phyloP scores from a whole-genome alignment of 2,797 vertebrate species.

The Lithobates sylvaticus region DNA sequence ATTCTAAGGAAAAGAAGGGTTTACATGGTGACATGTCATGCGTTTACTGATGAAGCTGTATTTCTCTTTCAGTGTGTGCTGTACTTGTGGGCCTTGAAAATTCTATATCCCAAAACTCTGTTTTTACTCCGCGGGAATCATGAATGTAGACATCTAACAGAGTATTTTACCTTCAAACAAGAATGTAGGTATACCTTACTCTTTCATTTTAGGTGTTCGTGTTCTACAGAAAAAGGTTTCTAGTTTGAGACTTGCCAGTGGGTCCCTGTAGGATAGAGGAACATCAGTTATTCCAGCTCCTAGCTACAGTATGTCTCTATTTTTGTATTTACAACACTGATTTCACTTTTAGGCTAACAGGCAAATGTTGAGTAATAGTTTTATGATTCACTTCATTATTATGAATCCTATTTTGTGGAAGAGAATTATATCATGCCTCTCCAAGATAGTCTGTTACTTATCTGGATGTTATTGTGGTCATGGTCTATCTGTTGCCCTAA shows the following conservation, averaged over 20 bases:
- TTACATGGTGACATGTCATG: not conserved
- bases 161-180: slow-evolving; percentile 99
- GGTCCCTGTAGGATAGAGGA: not conserved
- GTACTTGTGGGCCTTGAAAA: slow-evolving; percentile 94
- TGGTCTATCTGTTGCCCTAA: not conserved
- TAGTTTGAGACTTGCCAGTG: not conserved
- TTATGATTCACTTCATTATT: not conserved
- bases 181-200: slow-evolving; percentile 91
- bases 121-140: slow-evolving; percentile 99
- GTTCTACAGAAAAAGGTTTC: not conserved
- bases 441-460: not conserved
- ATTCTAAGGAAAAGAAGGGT: not conserved
- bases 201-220: not conserved
- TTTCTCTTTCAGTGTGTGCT: slow-evolving; percentile 84
- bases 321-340: not conserved
- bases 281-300: not conserved
- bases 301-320: not conserved
- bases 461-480: not conserved
- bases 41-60: not conserved
- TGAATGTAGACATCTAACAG: slow-evolving; percentile 99
- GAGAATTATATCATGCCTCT: not conserved
- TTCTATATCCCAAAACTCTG: slow-evolving; percentile 97
- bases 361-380: not conserved
- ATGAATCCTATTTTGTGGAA: not conserved
- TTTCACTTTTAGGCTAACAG: slow-evolving; percentile 3